Percentiles rank a stretch among this genome's conserved stretches.
These are phyloP conservation scores for Sebastes flavidus DNA, from an alignment of 2,797 vertebrate species.

Conservation along the genomic window DNA sequence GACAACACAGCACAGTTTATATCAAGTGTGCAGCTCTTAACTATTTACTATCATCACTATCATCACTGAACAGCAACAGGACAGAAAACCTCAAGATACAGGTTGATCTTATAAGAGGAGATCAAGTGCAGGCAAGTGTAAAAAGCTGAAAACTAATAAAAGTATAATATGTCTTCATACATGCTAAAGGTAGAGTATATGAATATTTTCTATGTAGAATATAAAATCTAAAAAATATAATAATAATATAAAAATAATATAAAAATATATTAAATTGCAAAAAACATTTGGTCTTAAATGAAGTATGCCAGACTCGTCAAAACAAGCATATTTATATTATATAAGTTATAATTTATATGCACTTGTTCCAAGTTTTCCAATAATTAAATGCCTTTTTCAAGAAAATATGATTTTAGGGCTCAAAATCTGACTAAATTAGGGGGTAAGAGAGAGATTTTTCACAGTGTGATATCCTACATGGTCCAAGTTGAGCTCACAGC, in stretches of 20 bases:
- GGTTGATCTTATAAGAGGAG: background rate
- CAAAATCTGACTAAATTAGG: background rate
- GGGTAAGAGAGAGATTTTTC: background rate
- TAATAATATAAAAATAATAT: no score
- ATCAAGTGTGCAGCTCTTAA: background rate
- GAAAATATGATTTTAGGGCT: background rate
- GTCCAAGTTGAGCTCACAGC: background rate
- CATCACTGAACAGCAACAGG: slow-evolving; percentile 41
- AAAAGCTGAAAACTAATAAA: background rate
- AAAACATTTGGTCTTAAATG: background rate
- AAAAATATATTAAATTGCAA: background rate
- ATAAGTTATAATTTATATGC: background rate
- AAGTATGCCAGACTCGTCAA: background rate
- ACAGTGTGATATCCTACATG: background rate
- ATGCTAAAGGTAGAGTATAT: background rate
- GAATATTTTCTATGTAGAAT: background rate
- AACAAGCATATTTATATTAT: background rate
- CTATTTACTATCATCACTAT: background rate
- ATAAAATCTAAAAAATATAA: background rate
- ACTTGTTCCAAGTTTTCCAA: background rate
- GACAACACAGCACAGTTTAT: background rate
- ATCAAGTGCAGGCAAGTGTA: background rate
- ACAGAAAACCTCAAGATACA: background rate
- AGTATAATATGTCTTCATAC: background rate
- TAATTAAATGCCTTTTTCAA: background rate